Evolutionary conservation across 2,113 vertebrate species (phyloP).

Genomic region (Hippopotamus amphibius): DNA sequence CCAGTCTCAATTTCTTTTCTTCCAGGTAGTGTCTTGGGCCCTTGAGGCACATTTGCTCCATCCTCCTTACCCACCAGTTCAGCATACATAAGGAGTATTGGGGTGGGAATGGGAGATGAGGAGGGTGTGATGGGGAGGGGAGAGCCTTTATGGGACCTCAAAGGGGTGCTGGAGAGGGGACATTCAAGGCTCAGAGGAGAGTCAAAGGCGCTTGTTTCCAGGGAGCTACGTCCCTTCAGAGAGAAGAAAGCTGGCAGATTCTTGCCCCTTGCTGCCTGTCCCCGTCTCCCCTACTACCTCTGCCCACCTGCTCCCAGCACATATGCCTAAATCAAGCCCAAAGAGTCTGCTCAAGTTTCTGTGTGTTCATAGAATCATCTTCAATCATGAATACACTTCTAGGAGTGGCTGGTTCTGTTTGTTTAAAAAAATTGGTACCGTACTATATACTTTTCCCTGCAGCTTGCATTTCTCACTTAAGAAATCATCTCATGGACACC

Average conservation of each 20-base stretch:
- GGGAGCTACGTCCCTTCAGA: not conserved
- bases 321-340: not conserved
- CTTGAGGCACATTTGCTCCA: not conserved
- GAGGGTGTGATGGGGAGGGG: not conserved
- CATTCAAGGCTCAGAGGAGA: not conserved
- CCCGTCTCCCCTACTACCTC: not conserved
- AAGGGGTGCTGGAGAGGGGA: not conserved
- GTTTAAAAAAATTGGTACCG: not conserved
- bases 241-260: not conserved
- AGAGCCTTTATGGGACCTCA: not conserved
- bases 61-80: not conserved
- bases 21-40: not conserved
- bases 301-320: not conserved
- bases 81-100: not conserved
- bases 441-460: not conserved
- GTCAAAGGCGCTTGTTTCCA: not conserved
- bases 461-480: not conserved
- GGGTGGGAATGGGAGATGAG: not conserved
- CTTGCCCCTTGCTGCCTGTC: not conserved
- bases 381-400: not conserved
- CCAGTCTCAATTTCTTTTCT: not conserved
- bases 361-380: not conserved
- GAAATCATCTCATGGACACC: not conserved
- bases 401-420: not conserved
- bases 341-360: not conserved